A percentile compares a stretch with the other conserved stretches of the same genome.
These are phyloP conservation scores for Octodon degus DNA, from an alignment of 2,113 vertebrate genomes.

Conservation along the genomic window DNA sequence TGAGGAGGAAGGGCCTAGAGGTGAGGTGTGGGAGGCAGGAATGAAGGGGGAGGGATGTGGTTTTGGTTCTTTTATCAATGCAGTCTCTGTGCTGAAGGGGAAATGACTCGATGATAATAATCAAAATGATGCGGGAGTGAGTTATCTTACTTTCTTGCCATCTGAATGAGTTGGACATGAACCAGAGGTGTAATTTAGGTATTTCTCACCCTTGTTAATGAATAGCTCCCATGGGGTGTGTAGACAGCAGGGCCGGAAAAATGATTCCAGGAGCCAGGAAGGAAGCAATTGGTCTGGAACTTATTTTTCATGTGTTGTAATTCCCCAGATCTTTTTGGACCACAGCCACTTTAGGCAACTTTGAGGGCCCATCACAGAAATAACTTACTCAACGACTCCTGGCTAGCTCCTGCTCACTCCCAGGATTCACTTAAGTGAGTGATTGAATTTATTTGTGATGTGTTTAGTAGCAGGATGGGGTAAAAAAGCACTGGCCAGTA, in stretches of 20 bases:
- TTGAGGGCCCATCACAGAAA: background rate
- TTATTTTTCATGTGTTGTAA: slow-evolving; percentile 62
- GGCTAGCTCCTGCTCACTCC: background rate
- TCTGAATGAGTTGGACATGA: slow-evolving; percentile 76
- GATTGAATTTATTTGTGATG: background rate
- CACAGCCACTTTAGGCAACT: slow-evolving; percentile 31
- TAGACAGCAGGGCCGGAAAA: slow-evolving; percentile 66
- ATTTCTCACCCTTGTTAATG: slow-evolving; percentile 79
- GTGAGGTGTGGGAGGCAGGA: background rate
- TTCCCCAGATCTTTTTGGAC: slow-evolving; percentile 68
- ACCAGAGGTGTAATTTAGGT: slow-evolving; percentile 78
- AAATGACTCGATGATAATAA: slow-evolving; percentile 46
- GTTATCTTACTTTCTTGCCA: slow-evolving; percentile 74
- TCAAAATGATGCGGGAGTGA: slow-evolving; percentile 38
- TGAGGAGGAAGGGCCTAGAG: background rate
- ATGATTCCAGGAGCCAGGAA: slow-evolving; percentile 74
- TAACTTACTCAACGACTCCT: slow-evolving; percentile 22
- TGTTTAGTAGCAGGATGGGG: background rate
- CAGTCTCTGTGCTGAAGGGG: slow-evolving; percentile 40
- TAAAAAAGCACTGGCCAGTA: background rate
- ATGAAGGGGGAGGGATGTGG: background rate
- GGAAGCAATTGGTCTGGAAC: slow-evolving; percentile 67
- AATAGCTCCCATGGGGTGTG: slow-evolving; percentile 75
- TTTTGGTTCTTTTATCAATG: background rate
- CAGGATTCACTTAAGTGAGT: background rate